Base-by-base conservation (phyloP, 2,888 invertebrate genomes). In the Papilio protenor region DNA sequence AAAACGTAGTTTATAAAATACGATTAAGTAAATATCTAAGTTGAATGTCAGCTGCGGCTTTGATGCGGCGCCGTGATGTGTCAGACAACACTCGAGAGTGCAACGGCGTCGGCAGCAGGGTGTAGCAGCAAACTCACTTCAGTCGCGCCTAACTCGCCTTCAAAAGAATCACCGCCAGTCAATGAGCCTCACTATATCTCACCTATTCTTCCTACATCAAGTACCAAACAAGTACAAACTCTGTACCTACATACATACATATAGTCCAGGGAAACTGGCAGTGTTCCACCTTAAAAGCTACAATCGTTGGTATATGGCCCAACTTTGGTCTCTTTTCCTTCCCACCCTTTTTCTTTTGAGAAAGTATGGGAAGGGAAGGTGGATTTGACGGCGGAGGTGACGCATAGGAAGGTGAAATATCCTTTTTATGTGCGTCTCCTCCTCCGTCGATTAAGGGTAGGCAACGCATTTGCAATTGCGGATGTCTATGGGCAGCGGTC, bases 101-200 rank as follows among this genome's bases (percentile, higher is more conserved):
- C 80, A 75, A 80, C 70, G 78, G 49, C 81, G 77, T 79, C 81
- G 78, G 80, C 80, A 81, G 27, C 61, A 61, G 27, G 61, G 61
- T 27, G n/a, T n/a, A 21, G 91, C 86, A 89, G 84, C 86, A 86
- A 92, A 92, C 91, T 93, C 92, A 92, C 90, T 93, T 92, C 91
- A 90, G 89, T 90, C 89, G 88, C 86, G 88, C 91, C 89, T 87
- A 55, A 76, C 64, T 73, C 52, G 59, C 57, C 64, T 73, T 87
- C 88, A 87, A 87, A 86, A 86, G 85, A 86, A 86, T 85, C 87
- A 87, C 84, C 85, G 83, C 80, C 83, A 82, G 84, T 85, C 81
- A 80, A 79, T 79, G 79, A 84, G 83, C 81, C 81, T 80, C 79
- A 77, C 80, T 52, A 71, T 27, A 71, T 33, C 71, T 27, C 52